phyloP scores from a whole-genome alignment of 2,888 invertebrate genomes.

The Charanyca ferruginea region DNA sequence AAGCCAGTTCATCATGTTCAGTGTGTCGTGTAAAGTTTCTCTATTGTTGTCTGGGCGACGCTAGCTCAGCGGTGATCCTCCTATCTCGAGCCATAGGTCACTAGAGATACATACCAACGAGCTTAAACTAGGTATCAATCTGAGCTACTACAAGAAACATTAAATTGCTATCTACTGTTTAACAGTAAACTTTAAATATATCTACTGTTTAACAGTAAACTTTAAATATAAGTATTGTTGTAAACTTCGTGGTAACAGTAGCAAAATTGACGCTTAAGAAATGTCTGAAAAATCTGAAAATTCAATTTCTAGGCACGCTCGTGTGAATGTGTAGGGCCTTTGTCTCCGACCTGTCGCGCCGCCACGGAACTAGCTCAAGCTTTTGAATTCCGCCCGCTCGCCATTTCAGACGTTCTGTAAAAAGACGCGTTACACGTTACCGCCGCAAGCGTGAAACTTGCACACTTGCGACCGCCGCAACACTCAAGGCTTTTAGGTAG shows the following conservation, averaged over 20 bases:
- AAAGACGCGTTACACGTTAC: slow-evolving; percentile 73
- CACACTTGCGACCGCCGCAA: slow-evolving; percentile 69
- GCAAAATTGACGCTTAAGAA: slow-evolving; percentile 23
- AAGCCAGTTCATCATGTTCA: slow-evolving; percentile 63
- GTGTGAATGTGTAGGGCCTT: slow-evolving; percentile 65
- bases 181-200: slow-evolving; percentile 29
- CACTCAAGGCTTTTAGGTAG: slow-evolving; percentile 62
- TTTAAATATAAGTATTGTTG: slow-evolving; percentile 9
- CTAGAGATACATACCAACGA: slow-evolving; percentile 60
- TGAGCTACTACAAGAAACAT: slow-evolving; percentile 43
- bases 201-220: slow-evolving; percentile 31
- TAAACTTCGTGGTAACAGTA: slow-evolving; percentile 3
- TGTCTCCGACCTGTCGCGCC: slow-evolving; percentile 69
- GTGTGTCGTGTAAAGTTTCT: slow-evolving; percentile 67
- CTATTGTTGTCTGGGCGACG: slow-evolving; percentile 68
- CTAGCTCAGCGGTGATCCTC: slow-evolving; percentile 63
- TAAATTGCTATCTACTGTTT: slow-evolving; percentile 41
- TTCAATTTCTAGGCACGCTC: slow-evolving; percentile 50
- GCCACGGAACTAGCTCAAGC: slow-evolving; percentile 74
- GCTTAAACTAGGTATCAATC: slow-evolving; percentile 50
- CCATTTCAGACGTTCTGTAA: slow-evolving; percentile 74
- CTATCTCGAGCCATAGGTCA: slow-evolving; percentile 66
- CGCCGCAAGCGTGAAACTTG: slow-evolving; percentile 72
- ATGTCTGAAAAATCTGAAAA: slow-evolving; percentile 43
- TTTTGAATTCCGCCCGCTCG: slow-evolving; percentile 75